Evolutionary conservation across 2,113 vertebrate genomes (phyloP).

Genomic region (Stegastes partitus): DNA sequence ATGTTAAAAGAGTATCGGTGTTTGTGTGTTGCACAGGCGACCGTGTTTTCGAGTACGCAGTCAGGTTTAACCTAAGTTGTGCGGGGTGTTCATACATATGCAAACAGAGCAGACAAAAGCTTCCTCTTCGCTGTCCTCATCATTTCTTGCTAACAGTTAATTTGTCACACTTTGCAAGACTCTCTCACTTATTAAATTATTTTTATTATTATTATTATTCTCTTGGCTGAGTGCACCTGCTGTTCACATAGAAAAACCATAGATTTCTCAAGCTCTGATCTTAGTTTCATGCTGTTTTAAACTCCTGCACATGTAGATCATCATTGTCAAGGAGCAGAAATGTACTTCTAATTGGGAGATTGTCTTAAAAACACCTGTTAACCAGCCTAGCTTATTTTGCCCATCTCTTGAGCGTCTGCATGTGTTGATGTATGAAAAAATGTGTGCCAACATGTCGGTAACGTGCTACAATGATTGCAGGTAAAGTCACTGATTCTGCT

Average conservation of each 20-base stretch:
- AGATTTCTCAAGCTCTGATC: background rate
- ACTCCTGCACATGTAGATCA: background rate
- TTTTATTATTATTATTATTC: background rate
- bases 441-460: slow-evolving; percentile 1
- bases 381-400: slow-evolving; percentile 1
- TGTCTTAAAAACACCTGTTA: background rate
- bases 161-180: background rate
- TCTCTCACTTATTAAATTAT: background rate
- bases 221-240: background rate
- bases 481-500: too few relatives aligned
- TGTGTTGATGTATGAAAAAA: slow-evolving; percentile 19
- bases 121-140: background rate
- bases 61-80: too few relatives aligned
- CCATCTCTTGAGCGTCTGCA: slow-evolving; percentile 2
- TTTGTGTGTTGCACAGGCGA: background rate
- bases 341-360: background rate
- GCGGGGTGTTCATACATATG: background rate
- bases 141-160: background rate
- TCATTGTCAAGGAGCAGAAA: slow-evolving; percentile 1
- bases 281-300: background rate
- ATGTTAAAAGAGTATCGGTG: background rate
- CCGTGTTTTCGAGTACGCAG: too few relatives aligned
- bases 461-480: slow-evolving; percentile 28
- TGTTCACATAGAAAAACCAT: background rate
- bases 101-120: too few relatives aligned